Percentiles rank a stretch among this genome's conserved stretches.
Conservation (phyloP, 2,888 invertebrate species). For the Nomada fucata region DNA sequence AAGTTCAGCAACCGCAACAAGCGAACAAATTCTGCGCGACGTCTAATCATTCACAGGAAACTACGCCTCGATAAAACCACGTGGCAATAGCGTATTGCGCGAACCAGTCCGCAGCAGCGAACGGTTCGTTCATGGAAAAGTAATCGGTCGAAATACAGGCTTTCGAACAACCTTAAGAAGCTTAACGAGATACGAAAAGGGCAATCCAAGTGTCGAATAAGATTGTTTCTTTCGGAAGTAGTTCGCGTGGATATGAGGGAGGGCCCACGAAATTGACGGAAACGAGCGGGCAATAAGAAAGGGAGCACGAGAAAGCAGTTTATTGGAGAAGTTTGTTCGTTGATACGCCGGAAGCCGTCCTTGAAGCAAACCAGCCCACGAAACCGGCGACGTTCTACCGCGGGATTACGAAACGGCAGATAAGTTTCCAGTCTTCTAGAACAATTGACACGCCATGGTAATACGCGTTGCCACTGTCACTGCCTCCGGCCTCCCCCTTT, state of each 20-base stretch:
- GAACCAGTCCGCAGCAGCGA: too few relatives aligned
- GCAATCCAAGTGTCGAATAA: conserved; percentile 6
- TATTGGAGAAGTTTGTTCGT: conserved; percentile 62
- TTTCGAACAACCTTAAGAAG: not conserved
- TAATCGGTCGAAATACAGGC: not conserved
- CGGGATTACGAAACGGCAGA: conserved; percentile 66
- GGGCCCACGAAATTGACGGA: conserved; percentile 32
- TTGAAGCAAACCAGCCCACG: conserved; percentile 58
- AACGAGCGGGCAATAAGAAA: conserved; percentile 39
- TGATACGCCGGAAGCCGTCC: conserved; percentile 45
- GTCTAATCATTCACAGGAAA: too few relatives aligned
- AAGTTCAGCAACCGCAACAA: conserved; percentile 15
- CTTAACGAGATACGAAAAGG: not conserved
- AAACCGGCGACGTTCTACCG: conserved; percentile 47
- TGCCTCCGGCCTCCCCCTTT: conserved; percentile 19
- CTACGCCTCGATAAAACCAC: too few relatives aligned
- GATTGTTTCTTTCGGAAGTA: conserved; percentile 34
- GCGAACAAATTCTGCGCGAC: too few relatives aligned
- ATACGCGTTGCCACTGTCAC: conserved; percentile 61
- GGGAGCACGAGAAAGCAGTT: conserved; percentile 9
- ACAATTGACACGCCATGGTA: conserved; percentile 76
- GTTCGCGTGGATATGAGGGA: not conserved
- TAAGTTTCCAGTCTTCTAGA: conserved; percentile 74
- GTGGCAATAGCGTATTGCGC: too few relatives aligned
- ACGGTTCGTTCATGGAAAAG: not conserved